These are phyloP conservation scores for Eilema caniola DNA, from an alignment of 2,888 invertebrate species.

Conservation along the genomic window DNA sequence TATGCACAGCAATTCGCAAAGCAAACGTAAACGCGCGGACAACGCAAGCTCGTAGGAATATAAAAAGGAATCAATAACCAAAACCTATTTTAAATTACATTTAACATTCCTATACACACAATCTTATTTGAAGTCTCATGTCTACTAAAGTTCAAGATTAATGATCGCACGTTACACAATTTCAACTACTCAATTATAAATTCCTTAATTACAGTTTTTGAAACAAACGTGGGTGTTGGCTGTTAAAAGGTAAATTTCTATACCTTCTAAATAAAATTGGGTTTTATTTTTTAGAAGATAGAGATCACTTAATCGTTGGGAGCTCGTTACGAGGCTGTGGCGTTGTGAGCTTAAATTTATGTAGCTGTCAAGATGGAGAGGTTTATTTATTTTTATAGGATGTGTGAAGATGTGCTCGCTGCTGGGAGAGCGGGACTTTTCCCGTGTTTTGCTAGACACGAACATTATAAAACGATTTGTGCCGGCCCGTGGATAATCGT, in stretches of 20 bases:
- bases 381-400: conserved; percentile 20
- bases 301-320: conserved; percentile 33
- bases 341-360: conserved; percentile 23
- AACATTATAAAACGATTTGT: conserved; percentile 74
- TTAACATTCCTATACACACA: conserved; percentile 18
- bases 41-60: conserved; percentile 33
- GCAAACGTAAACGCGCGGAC: conserved; percentile 16
- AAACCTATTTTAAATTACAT: conserved; percentile 15
- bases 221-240: conserved; percentile 58
- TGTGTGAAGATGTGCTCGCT: conserved; percentile 13
- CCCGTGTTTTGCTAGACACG: conserved; percentile 57
- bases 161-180: conserved; percentile 48
- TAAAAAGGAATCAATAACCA: background rate
- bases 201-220: conserved; percentile 56
- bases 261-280: conserved; percentile 31
- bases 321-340: conserved; percentile 33
- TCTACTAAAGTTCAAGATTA: conserved; percentile 45
- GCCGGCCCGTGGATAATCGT: conserved; percentile 65
- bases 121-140: conserved; percentile 25
- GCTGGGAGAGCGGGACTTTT: conserved; percentile 20
- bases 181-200: conserved; percentile 55
- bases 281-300: conserved; percentile 29
- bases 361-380: conserved; percentile 18
- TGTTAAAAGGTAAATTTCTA: conserved; percentile 30
- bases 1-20: conserved; percentile 37